phyloP scores from a whole-genome alignment of 2,113 vertebrate genomes.

The Gymnobelideus leadbeateri region DNA sequence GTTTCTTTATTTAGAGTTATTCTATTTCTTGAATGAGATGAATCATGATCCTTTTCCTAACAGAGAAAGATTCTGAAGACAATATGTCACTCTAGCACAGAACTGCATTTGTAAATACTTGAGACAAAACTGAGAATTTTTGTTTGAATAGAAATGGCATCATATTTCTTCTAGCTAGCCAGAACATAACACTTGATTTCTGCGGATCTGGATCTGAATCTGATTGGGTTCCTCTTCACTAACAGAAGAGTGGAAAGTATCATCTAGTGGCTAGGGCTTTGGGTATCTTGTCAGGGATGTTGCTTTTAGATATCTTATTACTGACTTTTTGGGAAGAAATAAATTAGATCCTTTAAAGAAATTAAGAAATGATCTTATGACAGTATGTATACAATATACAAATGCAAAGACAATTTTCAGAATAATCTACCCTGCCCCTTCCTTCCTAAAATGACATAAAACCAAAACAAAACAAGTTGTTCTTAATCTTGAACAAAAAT shows the following conservation, averaged over 20 bases:
- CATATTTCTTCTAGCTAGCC: conserved; percentile 44
- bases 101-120: conserved; percentile 65
- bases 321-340: conserved; percentile 56
- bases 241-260: conserved; percentile 17
- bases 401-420: background rate
- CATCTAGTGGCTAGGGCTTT: conserved; percentile 52
- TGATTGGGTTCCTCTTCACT: background rate
- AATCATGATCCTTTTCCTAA: conserved; percentile 53
- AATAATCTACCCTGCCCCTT: background rate
- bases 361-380: background rate
- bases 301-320: conserved; percentile 52
- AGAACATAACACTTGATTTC: background rate
- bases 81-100: conserved; percentile 39
- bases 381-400: background rate
- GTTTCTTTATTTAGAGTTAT: conserved; percentile 12
- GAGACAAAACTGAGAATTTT: conserved; percentile 62
- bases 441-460: conserved; percentile 20
- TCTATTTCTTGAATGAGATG: background rate
- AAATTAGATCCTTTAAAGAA: conserved; percentile 39
- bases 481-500: background rate
- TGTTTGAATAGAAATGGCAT: conserved; percentile 69
- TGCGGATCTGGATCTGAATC: conserved; percentile 47
- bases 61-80: conserved; percentile 38
- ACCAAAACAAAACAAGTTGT: background rate
- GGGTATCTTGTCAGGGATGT: conserved; percentile 21